These are phyloP conservation scores for Rhinatrema bivittatum DNA, from an alignment of 2,797 vertebrate species.

Conservation along the genomic window DNA sequence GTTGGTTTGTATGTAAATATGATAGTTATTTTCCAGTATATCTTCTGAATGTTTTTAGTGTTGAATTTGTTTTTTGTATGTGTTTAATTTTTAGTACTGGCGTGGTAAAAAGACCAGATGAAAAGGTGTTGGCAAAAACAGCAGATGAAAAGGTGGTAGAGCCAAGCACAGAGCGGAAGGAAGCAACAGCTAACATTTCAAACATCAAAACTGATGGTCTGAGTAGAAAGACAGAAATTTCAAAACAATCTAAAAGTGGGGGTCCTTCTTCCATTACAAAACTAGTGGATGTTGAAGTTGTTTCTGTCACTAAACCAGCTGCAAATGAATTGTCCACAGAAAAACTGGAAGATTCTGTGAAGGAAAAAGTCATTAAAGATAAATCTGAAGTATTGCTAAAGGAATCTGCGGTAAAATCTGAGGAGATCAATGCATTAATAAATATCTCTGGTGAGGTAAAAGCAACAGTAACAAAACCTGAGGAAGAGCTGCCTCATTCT, in stretches of 20 bases:
- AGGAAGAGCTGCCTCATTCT: too few relatives aligned
- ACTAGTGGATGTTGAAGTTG: slow-evolving; percentile 5
- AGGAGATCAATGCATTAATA: neutral
- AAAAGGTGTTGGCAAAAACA: slow-evolving; percentile 40
- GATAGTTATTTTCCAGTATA: too few relatives aligned
- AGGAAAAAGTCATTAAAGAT: neutral
- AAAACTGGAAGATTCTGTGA: neutral
- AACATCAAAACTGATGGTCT: slow-evolving; percentile 6
- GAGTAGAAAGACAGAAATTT: slow-evolving; percentile 4
- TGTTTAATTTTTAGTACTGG: slow-evolving; percentile 48
- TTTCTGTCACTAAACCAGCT: neutral
- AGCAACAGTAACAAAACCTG: too few relatives aligned
- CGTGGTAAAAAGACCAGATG: slow-evolving; percentile 46
- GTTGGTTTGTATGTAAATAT: too few relatives aligned
- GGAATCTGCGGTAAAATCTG: neutral
- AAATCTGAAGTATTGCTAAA: neutral
- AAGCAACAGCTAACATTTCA: slow-evolving; percentile 8
- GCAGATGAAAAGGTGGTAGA: slow-evolving; percentile 33
- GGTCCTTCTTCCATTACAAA: slow-evolving; percentile 2
- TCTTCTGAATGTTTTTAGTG: too few relatives aligned
- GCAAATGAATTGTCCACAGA: neutral
- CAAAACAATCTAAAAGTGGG: slow-evolving; percentile 3
- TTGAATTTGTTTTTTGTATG: slow-evolving; percentile 53
- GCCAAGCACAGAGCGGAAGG: slow-evolving; percentile 37
- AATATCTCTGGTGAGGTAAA: neutral